Evolutionary conservation across 1,140 invertebrate genomes (phyloP).

Genomic region (Pachyrhynchus sulphureomaculatus): DNA sequence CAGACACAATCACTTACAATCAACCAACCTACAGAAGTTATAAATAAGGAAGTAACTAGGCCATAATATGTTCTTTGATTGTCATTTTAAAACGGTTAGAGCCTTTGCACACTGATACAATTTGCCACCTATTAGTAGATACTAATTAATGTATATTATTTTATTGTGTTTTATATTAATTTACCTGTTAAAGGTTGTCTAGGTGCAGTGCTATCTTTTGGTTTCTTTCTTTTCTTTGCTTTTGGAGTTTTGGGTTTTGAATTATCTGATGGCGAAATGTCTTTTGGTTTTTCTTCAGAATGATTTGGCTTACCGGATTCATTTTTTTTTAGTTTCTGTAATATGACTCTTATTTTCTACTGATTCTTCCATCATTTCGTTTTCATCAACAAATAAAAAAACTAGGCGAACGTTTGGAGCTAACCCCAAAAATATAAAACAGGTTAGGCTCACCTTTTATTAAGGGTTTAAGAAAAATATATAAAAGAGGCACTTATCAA

Average conservation of each 20-base stretch:
- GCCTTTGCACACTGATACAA: too few species aligned
- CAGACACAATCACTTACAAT: too few species aligned
- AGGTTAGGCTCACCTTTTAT: too few species aligned
- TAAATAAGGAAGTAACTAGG: too few species aligned
- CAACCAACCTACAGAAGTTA: too few species aligned
- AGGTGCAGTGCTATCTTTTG: slow-evolving; percentile 68
- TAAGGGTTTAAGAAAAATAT: too few species aligned
- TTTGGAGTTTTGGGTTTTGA: slow-evolving; percentile 50
- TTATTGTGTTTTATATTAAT: too few species aligned
- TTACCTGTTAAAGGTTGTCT: slow-evolving; percentile 70
- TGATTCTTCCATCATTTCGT: slow-evolving; percentile 8
- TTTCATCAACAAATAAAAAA: background rate
- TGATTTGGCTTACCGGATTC: background rate
- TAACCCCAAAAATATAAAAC: background rate
- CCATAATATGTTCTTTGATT: too few species aligned
- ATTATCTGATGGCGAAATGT: slow-evolving; percentile 5
- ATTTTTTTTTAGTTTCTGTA: background rate
- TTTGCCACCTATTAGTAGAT: too few species aligned
- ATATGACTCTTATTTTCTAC: background rate
- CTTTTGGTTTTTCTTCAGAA: slow-evolving; percentile 2
- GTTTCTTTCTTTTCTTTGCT: slow-evolving; percentile 69
- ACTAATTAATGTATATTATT: too few species aligned
- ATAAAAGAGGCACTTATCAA: too few species aligned
- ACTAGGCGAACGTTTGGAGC: background rate
- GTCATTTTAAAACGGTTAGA: too few species aligned